Percentiles rank a stretch among this genome's conserved stretches.
These are phyloP conservation scores for Drosophila silvestris DNA, from an alignment of 2,888 invertebrate species.

Conservation along the genomic window DNA sequence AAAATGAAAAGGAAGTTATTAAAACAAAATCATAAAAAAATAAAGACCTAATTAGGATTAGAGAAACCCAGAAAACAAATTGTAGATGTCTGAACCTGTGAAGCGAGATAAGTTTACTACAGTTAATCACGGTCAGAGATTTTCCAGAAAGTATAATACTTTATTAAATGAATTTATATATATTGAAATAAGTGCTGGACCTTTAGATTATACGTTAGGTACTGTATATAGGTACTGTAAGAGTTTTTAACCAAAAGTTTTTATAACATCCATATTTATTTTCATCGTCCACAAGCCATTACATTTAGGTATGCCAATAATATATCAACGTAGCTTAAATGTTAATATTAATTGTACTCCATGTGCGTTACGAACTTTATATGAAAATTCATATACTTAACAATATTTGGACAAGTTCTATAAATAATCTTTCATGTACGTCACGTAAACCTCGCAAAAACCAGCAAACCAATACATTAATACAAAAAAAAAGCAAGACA, in stretches of 20 bases:
- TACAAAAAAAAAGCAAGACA: constrained; percentile 22
- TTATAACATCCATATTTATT: background rate
- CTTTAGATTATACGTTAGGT: background rate
- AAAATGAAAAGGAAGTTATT: background rate
- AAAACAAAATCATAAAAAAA: background rate
- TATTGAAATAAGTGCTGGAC: background rate
- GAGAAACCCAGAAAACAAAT: background rate
- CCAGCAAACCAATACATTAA: constrained; percentile 47
- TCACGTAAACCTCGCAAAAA: constrained; percentile 58
- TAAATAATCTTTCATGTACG: constrained; percentile 47
- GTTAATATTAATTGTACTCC: background rate
- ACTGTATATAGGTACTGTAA: background rate
- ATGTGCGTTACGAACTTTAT: background rate
- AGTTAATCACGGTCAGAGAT: background rate
- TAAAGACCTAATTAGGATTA: background rate
- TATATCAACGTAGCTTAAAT: background rate
- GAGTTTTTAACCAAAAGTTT: background rate
- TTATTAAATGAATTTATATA: background rate
- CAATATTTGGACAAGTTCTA: background rate
- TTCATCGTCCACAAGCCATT: background rate
- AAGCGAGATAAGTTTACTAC: background rate
- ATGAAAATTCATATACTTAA: background rate
- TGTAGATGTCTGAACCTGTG: background rate
- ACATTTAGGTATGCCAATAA: background rate
- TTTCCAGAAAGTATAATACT: background rate